Evolutionary conservation across 2,888 invertebrate species (phyloP).

Genomic region (Nemotelus pantherinus): DNA sequence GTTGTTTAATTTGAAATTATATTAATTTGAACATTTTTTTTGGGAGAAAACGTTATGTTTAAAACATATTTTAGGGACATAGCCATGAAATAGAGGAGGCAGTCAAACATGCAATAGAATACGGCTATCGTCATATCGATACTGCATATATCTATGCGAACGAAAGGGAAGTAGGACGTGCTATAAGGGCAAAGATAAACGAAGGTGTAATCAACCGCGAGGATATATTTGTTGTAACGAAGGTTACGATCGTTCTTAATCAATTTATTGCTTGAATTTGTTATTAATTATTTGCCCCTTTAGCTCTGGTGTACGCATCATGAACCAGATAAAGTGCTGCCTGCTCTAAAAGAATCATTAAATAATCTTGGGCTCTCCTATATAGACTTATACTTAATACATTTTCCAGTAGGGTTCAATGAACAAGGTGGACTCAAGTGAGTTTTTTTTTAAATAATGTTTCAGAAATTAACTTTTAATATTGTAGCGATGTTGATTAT

Average conservation of each 20-base stretch:
- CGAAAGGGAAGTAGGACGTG: constrained; percentile 75
- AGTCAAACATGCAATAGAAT: constrained; percentile 76
- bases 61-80: constrained; percentile 67
- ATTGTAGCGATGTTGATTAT: constrained; percentile 73
- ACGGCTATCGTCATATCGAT: constrained; percentile 79
- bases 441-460: neutral
- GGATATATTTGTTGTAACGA: constrained; percentile 74
- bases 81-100: constrained; percentile 73
- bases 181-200: constrained; percentile 70
- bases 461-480: constrained; percentile 53
- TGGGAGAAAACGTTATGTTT: neutral
- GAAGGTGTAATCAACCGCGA: constrained; percentile 74
- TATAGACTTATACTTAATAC: constrained; percentile 83
- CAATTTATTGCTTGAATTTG: neutral
- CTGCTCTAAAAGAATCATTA: constrained; percentile 72
- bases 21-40: neutral
- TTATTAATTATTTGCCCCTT: neutral
- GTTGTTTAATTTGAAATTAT: neutral
- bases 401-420: constrained; percentile 80
- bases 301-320: constrained; percentile 62
- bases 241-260: constrained; percentile 53
- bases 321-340: constrained; percentile 71
- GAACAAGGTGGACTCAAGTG: constrained; percentile 50
- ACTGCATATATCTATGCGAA: constrained; percentile 73
- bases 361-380: constrained; percentile 75